phyloP scores from a whole-genome alignment of 2,797 vertebrate genomes.

The Acipenser oxyrinchus region DNA sequence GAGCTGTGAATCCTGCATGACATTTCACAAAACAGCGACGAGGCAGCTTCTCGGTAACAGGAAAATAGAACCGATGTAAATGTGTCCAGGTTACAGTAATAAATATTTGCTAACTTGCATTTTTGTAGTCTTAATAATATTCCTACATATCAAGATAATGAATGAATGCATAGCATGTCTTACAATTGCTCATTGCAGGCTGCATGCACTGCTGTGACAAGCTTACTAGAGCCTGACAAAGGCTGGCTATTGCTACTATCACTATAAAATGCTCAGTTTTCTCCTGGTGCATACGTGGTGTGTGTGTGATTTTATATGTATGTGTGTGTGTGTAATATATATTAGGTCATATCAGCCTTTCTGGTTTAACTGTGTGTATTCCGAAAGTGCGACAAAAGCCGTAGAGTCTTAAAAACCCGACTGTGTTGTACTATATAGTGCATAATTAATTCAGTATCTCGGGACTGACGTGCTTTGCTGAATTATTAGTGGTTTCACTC shows the following conservation, averaged over 20 bases:
- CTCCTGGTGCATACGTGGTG: neutral
- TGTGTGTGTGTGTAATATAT: no score
- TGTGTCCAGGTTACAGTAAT: slow-evolving; percentile 6
- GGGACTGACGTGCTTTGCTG: no score
- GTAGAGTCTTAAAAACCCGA: no score
- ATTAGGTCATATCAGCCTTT: no score
- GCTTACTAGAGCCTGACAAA: slow-evolving; percentile 26
- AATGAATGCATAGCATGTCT: slow-evolving; percentile 3
- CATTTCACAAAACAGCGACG: slow-evolving; percentile 43
- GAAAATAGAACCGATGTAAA: slow-evolving; percentile 39
- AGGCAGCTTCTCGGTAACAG: slow-evolving; percentile 9
- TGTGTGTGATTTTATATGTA: neutral
- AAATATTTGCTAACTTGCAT: slow-evolving; percentile 38
- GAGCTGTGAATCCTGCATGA: slow-evolving; percentile 34
- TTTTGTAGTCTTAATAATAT: slow-evolving; percentile 3
- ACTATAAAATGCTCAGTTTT: slow-evolving; percentile 1
- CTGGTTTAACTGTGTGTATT: no score
- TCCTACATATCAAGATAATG: slow-evolving; percentile 5
- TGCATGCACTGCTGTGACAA: slow-evolving; percentile 25
- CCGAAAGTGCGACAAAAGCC: no score
- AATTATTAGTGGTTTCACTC: no score
- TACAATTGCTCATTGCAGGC: slow-evolving; percentile 34
- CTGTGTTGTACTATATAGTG: no score
- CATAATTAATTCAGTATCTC: no score
- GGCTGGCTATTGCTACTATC: slow-evolving; percentile 4